Evolutionary conservation across 2,888 invertebrate genomes (phyloP).

Genomic region (Tineola bisselliella): DNA sequence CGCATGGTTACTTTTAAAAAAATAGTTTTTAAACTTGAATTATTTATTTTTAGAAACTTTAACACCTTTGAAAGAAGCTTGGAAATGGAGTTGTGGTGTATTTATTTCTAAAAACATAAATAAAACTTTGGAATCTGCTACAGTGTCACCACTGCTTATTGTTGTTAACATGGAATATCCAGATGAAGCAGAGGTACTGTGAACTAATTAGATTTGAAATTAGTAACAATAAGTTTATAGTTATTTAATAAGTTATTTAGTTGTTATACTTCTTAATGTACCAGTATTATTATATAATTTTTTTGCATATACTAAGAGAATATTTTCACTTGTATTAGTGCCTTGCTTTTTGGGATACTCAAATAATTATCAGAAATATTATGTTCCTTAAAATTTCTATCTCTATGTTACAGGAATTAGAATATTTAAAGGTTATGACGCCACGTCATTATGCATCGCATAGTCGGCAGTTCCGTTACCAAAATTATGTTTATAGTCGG

Average conservation of each 20-base stretch:
- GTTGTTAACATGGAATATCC: conserved; percentile 69
- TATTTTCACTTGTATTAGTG: too few relatives aligned
- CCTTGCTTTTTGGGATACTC: too few relatives aligned
- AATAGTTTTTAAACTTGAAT: too few relatives aligned
- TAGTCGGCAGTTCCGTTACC: conserved; percentile 30
- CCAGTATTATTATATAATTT: neutral
- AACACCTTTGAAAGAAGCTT: conserved; percentile 78
- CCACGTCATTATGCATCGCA: conserved; percentile 48
- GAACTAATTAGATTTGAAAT: too few relatives aligned
- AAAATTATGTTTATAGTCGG: conserved; percentile 69
- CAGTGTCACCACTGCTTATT: conserved; percentile 68
- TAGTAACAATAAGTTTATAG: too few relatives aligned
- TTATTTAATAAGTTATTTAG: too few relatives aligned
- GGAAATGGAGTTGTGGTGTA: conserved; percentile 77
- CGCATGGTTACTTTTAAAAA: too few relatives aligned
- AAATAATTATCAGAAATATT: too few relatives aligned
- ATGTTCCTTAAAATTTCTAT: too few relatives aligned
- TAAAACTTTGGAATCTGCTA: conserved; percentile 67
- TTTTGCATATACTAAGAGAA: too few relatives aligned
- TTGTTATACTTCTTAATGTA: too few relatives aligned
- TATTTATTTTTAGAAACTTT: conserved; percentile 33
- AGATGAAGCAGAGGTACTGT: conserved; percentile 66
- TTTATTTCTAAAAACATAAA: conserved; percentile 63
- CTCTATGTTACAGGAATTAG: conserved; percentile 40
- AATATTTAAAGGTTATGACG: conserved; percentile 45